Base-by-base conservation (phyloP, 2,888 invertebrate species). In the Drosophila parthenogenetica region DNA sequence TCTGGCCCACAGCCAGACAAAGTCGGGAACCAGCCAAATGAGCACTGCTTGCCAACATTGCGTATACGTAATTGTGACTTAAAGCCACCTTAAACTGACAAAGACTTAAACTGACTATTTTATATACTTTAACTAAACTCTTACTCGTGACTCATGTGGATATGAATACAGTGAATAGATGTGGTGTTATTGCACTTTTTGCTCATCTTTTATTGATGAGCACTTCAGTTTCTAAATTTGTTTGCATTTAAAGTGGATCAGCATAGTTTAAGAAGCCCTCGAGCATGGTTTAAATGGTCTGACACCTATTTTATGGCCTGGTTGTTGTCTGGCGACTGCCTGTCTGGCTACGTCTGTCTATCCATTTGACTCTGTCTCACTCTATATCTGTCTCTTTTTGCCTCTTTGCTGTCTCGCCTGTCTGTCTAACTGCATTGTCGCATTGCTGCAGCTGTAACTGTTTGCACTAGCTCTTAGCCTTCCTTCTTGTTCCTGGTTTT, bases 351-450 rank as follows among this genome's bases (percentile, higher is more conserved):
- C 13, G 13, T 35, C 35, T 64, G 79, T 69, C 64, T 65, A 62
- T 64, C 61, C 62, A 37, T 51, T 69, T 25, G 46, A 64, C 49
- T 58, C 29, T 46, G 49, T 58, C 29, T 46, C 77, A 75, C 58
- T 37, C 57, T 13, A 11, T 35, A 35, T 13, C 35, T 64, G 79
- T 69, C 64, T 63, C 29, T 8, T 29, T 29, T 29, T 8, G 8
- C 7, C 53, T 58, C 25, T 39, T 16, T 42, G 7, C 39, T 69
- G 63, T 51, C 59, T 63, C 45, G 54, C 45, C 60, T 63, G 73
- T 66, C 65, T 71, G 67, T 71, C 66, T 71, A 59, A 74, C 68
- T 80, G 74, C 77, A 79, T 69, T 86, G 89, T 72, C 81, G 87
- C 81, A 82, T 51, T 83, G 87, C 84, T 80, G 74, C 80, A 83